phyloP scores from a whole-genome alignment of 2,888 invertebrate species.

The Drosophila mimetica region DNA sequence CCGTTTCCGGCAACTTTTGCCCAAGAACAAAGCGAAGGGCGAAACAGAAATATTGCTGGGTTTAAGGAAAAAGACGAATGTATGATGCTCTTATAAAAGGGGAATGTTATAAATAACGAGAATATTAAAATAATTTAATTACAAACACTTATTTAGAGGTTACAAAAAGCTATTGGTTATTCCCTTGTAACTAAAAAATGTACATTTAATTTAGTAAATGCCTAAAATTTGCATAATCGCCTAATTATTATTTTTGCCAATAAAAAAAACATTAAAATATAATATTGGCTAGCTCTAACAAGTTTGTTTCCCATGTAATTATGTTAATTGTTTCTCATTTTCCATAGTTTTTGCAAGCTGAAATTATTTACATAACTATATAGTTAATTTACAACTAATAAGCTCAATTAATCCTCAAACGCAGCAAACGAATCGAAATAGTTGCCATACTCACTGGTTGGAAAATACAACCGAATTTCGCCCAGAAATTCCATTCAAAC shows the following conservation, averaged over 20 bases:
- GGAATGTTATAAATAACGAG: neutral
- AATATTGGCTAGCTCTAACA: neutral
- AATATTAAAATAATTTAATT: neutral
- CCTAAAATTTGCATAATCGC: neutral
- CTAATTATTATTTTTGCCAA: neutral
- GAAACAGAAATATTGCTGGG: conserved; percentile 50
- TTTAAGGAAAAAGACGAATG: conserved; percentile 6
- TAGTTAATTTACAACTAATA: neutral
- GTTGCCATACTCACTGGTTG: conserved; percentile 2
- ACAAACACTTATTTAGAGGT: neutral
- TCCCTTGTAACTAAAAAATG: neutral
- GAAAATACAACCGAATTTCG: neutral
- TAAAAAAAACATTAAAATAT: neutral
- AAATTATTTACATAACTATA: neutral
- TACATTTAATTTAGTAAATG: neutral
- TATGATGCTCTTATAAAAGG: conserved; percentile 10
- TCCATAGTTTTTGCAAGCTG: neutral
- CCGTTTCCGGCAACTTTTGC: conserved; percentile 75
- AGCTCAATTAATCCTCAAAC: neutral
- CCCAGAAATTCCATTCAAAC: conserved; percentile 9
- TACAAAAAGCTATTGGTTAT: neutral
- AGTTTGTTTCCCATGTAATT: neutral
- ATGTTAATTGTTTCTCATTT: neutral
- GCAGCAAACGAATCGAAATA: conserved; percentile 9
- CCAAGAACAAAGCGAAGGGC: conserved; percentile 41